A percentile compares a stretch with the other conserved stretches of the same genome.
Evolutionary conservation across 35 echinoderm and acorn worm genomes (phyloP).

Genomic region (Nesometra sesokonis): DNA sequence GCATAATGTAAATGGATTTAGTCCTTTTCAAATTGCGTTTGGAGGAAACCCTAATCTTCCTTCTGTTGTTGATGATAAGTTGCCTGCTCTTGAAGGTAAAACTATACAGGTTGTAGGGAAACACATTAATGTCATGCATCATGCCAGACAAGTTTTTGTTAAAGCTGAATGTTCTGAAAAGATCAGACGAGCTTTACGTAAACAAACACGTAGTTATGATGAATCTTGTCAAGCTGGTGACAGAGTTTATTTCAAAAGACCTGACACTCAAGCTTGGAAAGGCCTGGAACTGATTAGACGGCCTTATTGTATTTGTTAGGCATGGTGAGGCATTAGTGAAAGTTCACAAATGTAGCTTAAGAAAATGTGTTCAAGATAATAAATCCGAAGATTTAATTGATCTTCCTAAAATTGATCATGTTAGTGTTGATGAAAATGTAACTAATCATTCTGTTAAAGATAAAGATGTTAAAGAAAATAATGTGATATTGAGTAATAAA

Average conservation of each 20-base stretch:
- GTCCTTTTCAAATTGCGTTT: no score
- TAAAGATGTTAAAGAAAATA: no score
- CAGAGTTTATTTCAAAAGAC: slow-evolving; percentile 15
- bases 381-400: not conserved
- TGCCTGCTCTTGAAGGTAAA: slow-evolving; percentile 17
- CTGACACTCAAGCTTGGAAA: not conserved
- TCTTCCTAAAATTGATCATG: no score
- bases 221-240: slow-evolving; percentile 20
- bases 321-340: slow-evolving; percentile 34
- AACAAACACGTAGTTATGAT: not conserved
- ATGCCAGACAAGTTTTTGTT: slow-evolving; percentile 7
- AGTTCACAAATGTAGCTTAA: slow-evolving; percentile 16
- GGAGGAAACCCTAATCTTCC: no score
- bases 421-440: not conserved
- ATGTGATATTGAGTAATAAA: no score
- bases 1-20: no score
- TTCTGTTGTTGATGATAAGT: slow-evolving; percentile 2
- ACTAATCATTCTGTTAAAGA: no score
- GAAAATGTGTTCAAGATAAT: not conserved
- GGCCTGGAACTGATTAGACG: not conserved
- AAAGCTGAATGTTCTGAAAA: slow-evolving; percentile 17
- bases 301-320: slow-evolving; percentile 20
- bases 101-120: not conserved
- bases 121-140: slow-evolving; percentile 23
- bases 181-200: slow-evolving; percentile 19